Percentiles rank a stretch among this genome's conserved stretches.
Evolutionary conservation across 1,140 invertebrate genomes (phyloP).

Genomic region (Bombus terrestris): DNA sequence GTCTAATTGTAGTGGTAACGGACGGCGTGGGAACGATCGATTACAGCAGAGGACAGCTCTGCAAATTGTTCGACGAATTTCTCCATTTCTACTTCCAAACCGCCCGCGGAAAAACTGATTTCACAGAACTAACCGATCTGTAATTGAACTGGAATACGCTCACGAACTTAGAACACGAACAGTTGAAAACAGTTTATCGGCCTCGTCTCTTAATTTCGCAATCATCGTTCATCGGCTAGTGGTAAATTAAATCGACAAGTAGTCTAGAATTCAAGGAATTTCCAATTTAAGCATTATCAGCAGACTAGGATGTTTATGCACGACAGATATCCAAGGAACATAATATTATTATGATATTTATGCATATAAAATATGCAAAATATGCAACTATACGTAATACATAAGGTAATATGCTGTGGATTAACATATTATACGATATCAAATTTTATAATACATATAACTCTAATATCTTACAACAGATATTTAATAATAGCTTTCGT

Average conservation of each 20-base stretch:
- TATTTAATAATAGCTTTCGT: too few species aligned
- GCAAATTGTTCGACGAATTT: conserved; percentile 36
- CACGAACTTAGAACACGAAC: background rate
- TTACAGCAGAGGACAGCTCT: conserved; percentile 2
- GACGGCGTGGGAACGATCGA: background rate
- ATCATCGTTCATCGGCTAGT: background rate
- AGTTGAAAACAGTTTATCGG: background rate
- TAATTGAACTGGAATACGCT: background rate
- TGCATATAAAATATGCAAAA: background rate
- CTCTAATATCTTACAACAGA: too few species aligned
- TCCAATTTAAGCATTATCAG: background rate
- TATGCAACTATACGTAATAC: background rate
- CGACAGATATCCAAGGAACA: background rate
- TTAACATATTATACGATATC: background rate
- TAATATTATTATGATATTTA: background rate
- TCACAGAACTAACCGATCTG: background rate
- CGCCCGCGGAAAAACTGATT: conserved; percentile 12
- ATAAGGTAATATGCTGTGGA: background rate
- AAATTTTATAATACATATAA: background rate
- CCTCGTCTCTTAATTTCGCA: background rate
- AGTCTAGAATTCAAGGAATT: background rate
- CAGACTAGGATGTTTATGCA: background rate
- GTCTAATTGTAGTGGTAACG: background rate
- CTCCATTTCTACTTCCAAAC: conserved; percentile 5
- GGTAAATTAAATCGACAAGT: background rate